phyloP scores from a whole-genome alignment of 2,113 vertebrate species.

The Cyphomyrus plagiostoma region DNA sequence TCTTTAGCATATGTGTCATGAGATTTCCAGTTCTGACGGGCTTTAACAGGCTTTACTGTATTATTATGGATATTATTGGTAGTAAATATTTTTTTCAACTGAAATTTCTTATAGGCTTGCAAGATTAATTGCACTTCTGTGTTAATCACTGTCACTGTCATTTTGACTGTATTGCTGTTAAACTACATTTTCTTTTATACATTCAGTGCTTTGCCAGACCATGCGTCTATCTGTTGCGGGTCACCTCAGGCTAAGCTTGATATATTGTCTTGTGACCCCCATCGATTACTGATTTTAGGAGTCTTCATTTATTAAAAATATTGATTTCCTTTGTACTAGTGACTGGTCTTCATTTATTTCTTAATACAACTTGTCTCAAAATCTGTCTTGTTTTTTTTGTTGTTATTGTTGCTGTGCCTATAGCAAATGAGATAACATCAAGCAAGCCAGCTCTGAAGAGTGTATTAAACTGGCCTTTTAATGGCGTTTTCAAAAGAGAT shows the following conservation, averaged over 20 bases:
- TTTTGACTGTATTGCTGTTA: background rate
- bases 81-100: background rate
- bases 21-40: background rate
- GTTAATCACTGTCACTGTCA: background rate
- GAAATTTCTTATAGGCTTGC: background rate
- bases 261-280: background rate
- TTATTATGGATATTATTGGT: background rate
- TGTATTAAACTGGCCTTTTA: background rate
- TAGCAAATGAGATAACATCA: background rate
- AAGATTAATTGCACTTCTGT: background rate
- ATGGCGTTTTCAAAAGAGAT: background rate
- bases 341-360: background rate
- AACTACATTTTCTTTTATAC: background rate
- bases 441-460: background rate
- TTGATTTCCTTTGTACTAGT: background rate
- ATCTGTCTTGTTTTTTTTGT: conserved; percentile 6
- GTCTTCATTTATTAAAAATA: background rate
- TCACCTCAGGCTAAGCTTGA: background rate
- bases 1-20: background rate
- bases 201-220: background rate
- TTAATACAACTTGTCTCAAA: background rate
- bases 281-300: background rate
- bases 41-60: background rate
- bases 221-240: background rate
- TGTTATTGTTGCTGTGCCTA: background rate